Evolutionary conservation across 1,140 invertebrate genomes (phyloP).

Genomic region (Coboldia fuscipes): DNA sequence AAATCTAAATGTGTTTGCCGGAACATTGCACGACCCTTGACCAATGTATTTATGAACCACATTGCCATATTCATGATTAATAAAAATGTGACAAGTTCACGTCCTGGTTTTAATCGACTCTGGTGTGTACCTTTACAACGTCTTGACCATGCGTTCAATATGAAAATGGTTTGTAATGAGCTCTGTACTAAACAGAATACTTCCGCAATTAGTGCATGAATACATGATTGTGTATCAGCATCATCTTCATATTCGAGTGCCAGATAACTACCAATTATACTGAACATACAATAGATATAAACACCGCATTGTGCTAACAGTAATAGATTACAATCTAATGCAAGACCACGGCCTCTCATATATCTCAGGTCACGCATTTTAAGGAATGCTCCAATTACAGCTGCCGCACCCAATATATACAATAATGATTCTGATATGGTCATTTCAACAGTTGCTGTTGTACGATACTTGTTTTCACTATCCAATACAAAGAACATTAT

Average conservation of each 20-base stretch:
- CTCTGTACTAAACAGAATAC: constrained; percentile 48
- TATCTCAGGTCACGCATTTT: constrained; percentile 31
- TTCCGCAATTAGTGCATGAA: constrained; percentile 2
- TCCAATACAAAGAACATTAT: constrained; percentile 71
- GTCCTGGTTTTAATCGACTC: constrained; percentile 39
- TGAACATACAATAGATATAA: constrained; percentile 66
- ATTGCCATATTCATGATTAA: constrained; percentile 59
- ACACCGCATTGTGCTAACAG: constrained; percentile 63
- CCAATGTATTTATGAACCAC: constrained; percentile 59
- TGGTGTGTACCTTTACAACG: constrained; percentile 29
- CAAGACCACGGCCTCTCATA: constrained; percentile 28
- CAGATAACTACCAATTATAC: neutral
- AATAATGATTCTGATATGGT: constrained; percentile 45
- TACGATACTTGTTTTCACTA: constrained; percentile 32
- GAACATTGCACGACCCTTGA: constrained; percentile 50
- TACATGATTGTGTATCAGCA: neutral
- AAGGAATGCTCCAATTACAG: constrained; percentile 28
- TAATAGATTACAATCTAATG: constrained; percentile 58
- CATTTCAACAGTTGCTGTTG: constrained; percentile 38
- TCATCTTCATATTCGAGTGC: neutral
- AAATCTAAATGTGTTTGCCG: constrained; percentile 51
- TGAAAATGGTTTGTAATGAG: constrained; percentile 46
- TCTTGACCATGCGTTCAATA: constrained; percentile 54
- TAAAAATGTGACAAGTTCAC: constrained; percentile 56
- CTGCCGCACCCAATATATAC: constrained; percentile 32